phyloP scores from a whole-genome alignment of 2,888 invertebrate species.

The Aleiodes testaceus region DNA sequence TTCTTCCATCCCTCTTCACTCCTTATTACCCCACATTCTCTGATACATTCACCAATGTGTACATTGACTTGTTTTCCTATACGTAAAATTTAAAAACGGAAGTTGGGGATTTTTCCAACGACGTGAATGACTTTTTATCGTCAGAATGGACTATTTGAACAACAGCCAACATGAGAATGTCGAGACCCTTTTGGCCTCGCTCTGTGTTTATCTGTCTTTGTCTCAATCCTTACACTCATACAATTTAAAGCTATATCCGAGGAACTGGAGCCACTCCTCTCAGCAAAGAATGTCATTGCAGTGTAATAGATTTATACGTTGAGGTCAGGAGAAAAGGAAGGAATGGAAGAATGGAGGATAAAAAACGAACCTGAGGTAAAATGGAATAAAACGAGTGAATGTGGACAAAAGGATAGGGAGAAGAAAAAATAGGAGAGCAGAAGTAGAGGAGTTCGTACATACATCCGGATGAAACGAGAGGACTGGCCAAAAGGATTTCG shows the following conservation, averaged over 20 bases:
- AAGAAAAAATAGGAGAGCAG: constrained; percentile 5
- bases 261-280: constrained; percentile 43
- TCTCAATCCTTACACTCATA: constrained; percentile 31
- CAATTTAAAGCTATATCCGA: constrained; percentile 24
- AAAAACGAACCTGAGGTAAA: constrained; percentile 32
- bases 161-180: constrained; percentile 68
- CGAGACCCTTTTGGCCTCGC: constrained; percentile 43
- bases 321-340: constrained; percentile 47
- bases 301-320: constrained; percentile 67
- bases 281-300: constrained; percentile 55
- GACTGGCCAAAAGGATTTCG: constrained; percentile 50
- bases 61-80: constrained; percentile 51
- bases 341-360: constrained; percentile 19
- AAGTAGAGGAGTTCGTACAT: constrained; percentile 32
- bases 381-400: constrained; percentile 29
- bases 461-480: constrained; percentile 47
- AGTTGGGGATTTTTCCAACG: constrained; percentile 64
- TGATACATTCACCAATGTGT: neutral
- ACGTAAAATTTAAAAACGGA: constrained; percentile 56
- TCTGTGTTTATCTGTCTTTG: constrained; percentile 30
- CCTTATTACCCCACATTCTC: neutral
- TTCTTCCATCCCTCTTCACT: too few species aligned
- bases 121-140: constrained; percentile 69
- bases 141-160: constrained; percentile 69
- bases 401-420: constrained; percentile 22